Percentiles rank a stretch among this genome's conserved stretches.
phyloP scores from a whole-genome alignment of 2,797 vertebrate genomes.

The Hippoglossus hippoglossus region DNA sequence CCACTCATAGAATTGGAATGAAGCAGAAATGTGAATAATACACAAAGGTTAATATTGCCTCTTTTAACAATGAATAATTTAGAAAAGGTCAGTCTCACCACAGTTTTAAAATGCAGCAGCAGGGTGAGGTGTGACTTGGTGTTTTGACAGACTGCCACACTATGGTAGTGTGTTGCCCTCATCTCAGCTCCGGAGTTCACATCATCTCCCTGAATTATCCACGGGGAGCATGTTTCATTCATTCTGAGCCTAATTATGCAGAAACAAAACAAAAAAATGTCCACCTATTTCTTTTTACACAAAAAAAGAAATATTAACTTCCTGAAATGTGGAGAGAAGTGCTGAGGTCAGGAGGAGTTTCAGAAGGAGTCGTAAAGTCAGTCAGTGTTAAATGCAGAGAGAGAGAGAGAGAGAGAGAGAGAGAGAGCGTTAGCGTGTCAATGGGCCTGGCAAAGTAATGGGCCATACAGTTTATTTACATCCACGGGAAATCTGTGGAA shows the following conservation, averaged over 20 bases:
- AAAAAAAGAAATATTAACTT: slow-evolving; percentile 1
- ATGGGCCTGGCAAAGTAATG: slow-evolving; percentile 66
- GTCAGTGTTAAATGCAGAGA: slow-evolving; percentile 15
- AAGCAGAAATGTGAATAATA: background rate
- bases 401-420: slow-evolving; percentile 20
- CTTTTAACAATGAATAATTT: slow-evolving; percentile 29
- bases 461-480: slow-evolving; percentile 78
- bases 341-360: slow-evolving; percentile 25
- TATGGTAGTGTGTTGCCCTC: slow-evolving; percentile 40
- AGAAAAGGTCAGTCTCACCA: slow-evolving; percentile 22
- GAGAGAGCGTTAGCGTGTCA: slow-evolving; percentile 25
- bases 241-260: slow-evolving; percentile 35
- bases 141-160: slow-evolving; percentile 65
- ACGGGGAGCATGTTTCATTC: slow-evolving; percentile 27
- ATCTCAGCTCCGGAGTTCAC: slow-evolving; percentile 38
- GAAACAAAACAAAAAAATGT: background rate
- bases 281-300: background rate
- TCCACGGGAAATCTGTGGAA: slow-evolving; percentile 65
- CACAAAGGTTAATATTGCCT: slow-evolving; percentile 1
- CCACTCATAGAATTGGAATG: background rate
- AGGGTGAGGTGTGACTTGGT: slow-evolving; percentile 48
- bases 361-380: slow-evolving; percentile 35
- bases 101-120: slow-evolving; percentile 47
- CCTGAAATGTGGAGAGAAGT: slow-evolving; percentile 19
- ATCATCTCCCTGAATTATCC: slow-evolving; percentile 49